Evolutionary conservation across 2,113 vertebrate species (phyloP).

Genomic region (Columba livia): DNA sequence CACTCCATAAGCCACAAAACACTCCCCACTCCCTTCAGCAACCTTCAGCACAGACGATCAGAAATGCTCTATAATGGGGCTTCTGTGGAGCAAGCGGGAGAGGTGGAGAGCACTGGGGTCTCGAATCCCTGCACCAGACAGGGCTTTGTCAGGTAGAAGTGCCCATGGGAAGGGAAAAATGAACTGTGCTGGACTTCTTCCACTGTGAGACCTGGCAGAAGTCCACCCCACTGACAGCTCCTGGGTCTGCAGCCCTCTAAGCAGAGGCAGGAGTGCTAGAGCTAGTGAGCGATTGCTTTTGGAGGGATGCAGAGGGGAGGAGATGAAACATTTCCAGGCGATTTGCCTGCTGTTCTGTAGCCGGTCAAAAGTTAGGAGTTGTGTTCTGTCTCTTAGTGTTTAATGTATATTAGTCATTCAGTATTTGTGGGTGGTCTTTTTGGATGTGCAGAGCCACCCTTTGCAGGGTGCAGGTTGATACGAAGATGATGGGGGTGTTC

Average conservation of each 20-base stretch:
- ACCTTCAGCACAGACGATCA: background rate
- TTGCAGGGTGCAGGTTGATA: background rate
- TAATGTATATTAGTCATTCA: background rate
- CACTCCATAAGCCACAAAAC: conserved; percentile 1
- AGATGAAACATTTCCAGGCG: background rate
- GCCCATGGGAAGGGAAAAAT: background rate
- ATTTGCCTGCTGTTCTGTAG: background rate
- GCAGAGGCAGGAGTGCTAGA: background rate
- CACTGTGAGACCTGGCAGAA: background rate
- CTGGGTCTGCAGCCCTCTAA: background rate
- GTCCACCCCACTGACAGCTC: background rate
- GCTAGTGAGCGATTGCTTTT: background rate
- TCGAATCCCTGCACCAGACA: rapidly evolving
- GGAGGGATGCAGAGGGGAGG: rapidly evolving
- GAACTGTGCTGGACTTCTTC: background rate
- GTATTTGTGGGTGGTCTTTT: background rate
- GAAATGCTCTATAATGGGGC: background rate
- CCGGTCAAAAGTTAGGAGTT: background rate
- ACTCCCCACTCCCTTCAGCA: background rate
- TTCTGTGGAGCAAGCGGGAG: background rate
- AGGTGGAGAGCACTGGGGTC: background rate
- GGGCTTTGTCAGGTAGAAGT: background rate
- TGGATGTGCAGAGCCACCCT: background rate
- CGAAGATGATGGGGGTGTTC: background rate
- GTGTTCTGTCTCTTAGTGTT: background rate